Base-by-base conservation (phyloP, 2,113 vertebrate genomes). In the Chlorodrepanis virens region DNA sequence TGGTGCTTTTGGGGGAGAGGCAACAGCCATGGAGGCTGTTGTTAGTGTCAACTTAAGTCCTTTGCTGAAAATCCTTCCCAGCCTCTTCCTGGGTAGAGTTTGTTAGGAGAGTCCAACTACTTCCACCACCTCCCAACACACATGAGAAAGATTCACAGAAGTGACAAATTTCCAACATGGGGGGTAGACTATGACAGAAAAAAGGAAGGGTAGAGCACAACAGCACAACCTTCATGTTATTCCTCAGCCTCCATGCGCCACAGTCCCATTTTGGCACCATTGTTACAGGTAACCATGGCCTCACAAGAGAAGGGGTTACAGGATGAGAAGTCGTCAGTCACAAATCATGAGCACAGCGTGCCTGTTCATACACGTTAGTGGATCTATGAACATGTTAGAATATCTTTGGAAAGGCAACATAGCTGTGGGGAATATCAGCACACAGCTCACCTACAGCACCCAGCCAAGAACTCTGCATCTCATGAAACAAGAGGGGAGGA, bases 291-390 rank as follows among this genome's bases (percentile, higher is more conserved):
- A 54, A 64, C 15, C 40, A 37, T 10, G 27, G 29, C 40, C 72
- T 68, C 49, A 35, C 60, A 75, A 67, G 60, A 23, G 29, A 47
- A 3, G 11, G 60, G 50, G 44, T 40, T 14, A 14, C 3, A 7
- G 52, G 77, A 50, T 69, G 77, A 87, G 74, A 79, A 76, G 44
- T 42, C 65, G 63, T 49, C 61, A 33, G 65, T 79, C 50, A 11
- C 10, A 23, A 54, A 39, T 22, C 18, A 20, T 5, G 37, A 79
- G 33, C 0, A 0, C 4, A 63, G 17, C 1, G 0, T 35, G 16
- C 52, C 57, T 84, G 6, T 89, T 67, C 69, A 40, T 37, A 33
- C 49, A 27, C 0, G 0, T 23, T 53, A 10, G 65, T 77, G 60
- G 37, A 74, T 89, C 27, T 52, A 10, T 10, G 50, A 16, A 28